Evolutionary conservation across 92 coral and sea anemone genomes (phyloP), one percentile per base, ranked within the genome.

Genomic region (Actinernus sp.): DNA sequence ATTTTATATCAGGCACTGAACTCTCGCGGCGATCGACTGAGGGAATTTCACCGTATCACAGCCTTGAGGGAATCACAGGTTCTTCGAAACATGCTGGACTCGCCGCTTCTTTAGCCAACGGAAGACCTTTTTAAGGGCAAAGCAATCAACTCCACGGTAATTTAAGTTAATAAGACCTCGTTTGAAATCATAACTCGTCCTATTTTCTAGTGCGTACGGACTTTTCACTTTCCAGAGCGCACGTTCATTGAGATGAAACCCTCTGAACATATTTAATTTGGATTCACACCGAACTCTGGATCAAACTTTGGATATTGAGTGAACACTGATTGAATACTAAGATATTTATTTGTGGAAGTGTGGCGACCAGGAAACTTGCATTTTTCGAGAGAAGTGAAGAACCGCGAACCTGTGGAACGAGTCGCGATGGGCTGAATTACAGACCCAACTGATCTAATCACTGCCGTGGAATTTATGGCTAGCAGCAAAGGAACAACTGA

Each of bases 391-490:
- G 41, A 34, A 34, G 41, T 14, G 41, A 34, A 14, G 6, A 34
- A 14, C 41, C 14, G 41, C 8, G 8, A 36, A 36, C 8, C 41
- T 36, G 7, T 36, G 41, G 41, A 36, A 14, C 8, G 7, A 7
- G 7, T 36, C 41, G 19, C 21, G 52, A 70, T 70, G 78, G 78
- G 78, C 78, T 70, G 78, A 70, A 32, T 55, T 3, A 16, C 43
- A 59, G 53, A 21, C 55, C 53, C 75, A 4, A 14, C 36, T 54
- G 78, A 70, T 70, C 43, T 28, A 26, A 57, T 70, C 66, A 38
- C 49, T 36, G 56, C 26, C 19, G 44, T 54, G 60, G 56, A 64
- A 78, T 81, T 78, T 85, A 85, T 85, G 91, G 91, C 91, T 85
- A 71, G 65, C 20, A 69, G 82, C 38, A 73, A 65, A 78, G 82